phyloP scores from a whole-genome alignment of 2,797 vertebrate genomes.

The Microctenopoma lineatum region DNA sequence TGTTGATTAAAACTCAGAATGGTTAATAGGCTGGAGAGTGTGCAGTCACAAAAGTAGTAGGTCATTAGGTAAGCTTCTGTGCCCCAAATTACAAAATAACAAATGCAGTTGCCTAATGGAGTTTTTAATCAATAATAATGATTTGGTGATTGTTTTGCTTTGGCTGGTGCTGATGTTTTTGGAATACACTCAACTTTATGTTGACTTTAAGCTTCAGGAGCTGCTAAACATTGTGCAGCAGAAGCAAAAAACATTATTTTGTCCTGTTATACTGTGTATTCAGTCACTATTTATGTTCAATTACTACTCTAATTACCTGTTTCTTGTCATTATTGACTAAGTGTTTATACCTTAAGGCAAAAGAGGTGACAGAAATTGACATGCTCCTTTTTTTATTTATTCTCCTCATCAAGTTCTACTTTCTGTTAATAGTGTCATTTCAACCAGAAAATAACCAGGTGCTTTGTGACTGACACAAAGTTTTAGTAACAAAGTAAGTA shows the following conservation, averaged over 20 bases:
- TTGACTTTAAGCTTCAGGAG: conserved; percentile 2
- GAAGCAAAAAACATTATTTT: conserved; percentile 4
- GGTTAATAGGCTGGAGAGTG: conserved; percentile 3
- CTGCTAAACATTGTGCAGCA: conserved; percentile 9
- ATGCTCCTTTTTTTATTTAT: too few relatives aligned
- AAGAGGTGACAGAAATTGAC: background rate
- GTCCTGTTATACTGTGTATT: background rate
- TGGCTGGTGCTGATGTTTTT: conserved; percentile 3
- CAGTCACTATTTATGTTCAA: background rate
- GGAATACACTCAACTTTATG: background rate
- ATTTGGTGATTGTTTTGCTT: conserved; percentile 7
- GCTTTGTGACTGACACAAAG: too few relatives aligned
- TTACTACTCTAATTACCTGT: conserved; percentile 1
- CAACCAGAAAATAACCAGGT: background rate
- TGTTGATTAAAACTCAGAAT: conserved; percentile 32
- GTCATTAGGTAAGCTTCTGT: conserved; percentile 26
- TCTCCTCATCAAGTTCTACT: too few relatives aligned
- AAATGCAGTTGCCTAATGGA: conserved; percentile 2
- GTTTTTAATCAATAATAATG: conserved; percentile 27
- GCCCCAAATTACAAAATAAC: conserved; percentile 11
- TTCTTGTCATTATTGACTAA: background rate
- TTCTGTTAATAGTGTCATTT: too few relatives aligned
- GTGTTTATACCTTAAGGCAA: background rate
- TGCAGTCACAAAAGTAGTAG: conserved; percentile 17
- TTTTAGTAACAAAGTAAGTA: background rate